Percentiles rank a stretch among this genome's conserved stretches.
These are phyloP conservation scores for Agonum fuliginosum DNA, from an alignment of 2,888 invertebrate genomes.

Conservation along the genomic window DNA sequence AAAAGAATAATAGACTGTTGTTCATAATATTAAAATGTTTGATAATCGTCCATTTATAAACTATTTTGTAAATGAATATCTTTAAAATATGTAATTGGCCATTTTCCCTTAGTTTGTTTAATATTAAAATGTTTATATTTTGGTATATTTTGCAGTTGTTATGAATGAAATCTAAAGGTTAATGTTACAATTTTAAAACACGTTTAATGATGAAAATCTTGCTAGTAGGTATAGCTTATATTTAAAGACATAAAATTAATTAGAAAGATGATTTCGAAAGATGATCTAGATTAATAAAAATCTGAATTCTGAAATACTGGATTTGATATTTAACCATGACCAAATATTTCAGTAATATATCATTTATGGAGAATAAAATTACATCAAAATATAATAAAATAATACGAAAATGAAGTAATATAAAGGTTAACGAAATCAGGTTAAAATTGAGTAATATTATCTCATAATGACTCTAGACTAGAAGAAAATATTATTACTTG, in stretches of 20 bases:
- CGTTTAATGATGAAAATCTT: not conserved
- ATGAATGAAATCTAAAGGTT: not conserved
- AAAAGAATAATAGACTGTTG: too few relatives aligned
- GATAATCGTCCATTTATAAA: too few relatives aligned
- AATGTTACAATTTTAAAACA: not conserved
- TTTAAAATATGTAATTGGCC: too few relatives aligned
- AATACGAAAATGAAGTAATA: not conserved
- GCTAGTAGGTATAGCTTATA: too few relatives aligned
- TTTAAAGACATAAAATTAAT: constrained; percentile 1
- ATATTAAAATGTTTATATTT: too few relatives aligned
- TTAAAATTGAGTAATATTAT: too few relatives aligned
- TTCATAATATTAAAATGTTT: too few relatives aligned
- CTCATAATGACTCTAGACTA: too few relatives aligned
- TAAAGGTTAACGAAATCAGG: not conserved
- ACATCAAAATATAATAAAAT: not conserved
- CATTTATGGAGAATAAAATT: too few relatives aligned
- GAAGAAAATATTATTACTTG: too few relatives aligned
- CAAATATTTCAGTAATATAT: not conserved
- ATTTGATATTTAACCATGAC: constrained; percentile 5
- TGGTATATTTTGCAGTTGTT: not conserved
- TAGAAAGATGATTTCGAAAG: constrained; percentile 21
- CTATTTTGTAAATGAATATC: too few relatives aligned
- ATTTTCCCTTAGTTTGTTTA: too few relatives aligned
- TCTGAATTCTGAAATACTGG: not conserved
- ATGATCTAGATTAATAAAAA: constrained; percentile 12